These are phyloP conservation scores for Dipus sagitta DNA, from an alignment of 2,797 vertebrate genomes.

Conservation along the genomic window DNA sequence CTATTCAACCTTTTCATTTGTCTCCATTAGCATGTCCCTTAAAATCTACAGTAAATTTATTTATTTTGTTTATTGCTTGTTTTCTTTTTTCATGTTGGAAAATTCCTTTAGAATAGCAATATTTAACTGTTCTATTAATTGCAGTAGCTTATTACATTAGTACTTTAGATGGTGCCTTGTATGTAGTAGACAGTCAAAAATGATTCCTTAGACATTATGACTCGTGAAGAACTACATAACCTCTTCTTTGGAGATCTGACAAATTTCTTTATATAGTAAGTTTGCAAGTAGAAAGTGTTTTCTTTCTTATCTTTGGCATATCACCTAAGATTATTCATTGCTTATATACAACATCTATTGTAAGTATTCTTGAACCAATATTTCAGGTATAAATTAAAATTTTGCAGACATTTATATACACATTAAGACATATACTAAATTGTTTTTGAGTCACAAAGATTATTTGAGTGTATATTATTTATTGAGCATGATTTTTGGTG, in stretches of 20 bases:
- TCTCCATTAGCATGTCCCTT: background rate
- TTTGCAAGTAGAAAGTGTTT: background rate
- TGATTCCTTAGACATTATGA: background rate
- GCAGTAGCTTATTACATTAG: background rate
- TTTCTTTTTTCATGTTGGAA: background rate
- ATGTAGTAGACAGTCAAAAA: background rate
- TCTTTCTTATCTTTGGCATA: background rate
- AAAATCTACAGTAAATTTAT: background rate
- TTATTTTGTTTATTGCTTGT: background rate
- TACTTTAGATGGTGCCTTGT: background rate
- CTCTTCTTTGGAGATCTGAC: background rate
- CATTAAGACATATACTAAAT: slow-evolving; percentile 8
- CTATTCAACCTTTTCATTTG: background rate
- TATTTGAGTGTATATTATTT: slow-evolving; percentile 22
- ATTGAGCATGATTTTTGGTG: background rate
- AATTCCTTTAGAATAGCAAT: background rate
- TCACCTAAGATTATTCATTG: background rate
- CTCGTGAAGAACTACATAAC: background rate
- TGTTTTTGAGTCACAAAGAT: background rate
- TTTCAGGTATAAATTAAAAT: background rate
- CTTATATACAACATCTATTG: background rate
- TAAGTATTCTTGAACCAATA: background rate
- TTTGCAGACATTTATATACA: background rate
- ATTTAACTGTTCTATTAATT: background rate
- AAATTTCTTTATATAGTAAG: background rate